Conservation (phyloP, 2,888 invertebrate genomes). For the Hirtodrosophila alboralis region DNA sequence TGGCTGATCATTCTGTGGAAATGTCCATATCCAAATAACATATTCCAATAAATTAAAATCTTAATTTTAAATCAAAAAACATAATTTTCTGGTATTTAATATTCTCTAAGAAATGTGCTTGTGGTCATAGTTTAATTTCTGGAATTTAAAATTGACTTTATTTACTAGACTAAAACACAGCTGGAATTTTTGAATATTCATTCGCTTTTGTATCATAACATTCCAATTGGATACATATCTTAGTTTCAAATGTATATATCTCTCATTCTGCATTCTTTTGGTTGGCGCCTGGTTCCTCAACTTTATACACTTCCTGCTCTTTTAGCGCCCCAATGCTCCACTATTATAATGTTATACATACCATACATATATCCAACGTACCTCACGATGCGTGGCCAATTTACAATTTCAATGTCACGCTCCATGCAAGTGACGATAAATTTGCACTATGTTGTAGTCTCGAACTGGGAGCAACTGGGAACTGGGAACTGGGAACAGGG, state of each 20-base stretch:
- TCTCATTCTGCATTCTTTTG: conserved; percentile 1
- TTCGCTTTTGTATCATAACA: no score
- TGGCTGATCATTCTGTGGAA: no score
- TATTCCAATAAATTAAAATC: no score
- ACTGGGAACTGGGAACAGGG: not conserved
- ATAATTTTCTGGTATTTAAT: no score
- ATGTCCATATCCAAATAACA: no score
- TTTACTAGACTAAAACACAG: no score
- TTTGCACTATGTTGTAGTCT: conserved; percentile 59
- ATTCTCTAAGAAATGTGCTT: no score
- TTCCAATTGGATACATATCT: no score
- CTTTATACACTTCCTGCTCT: conserved; percentile 17
- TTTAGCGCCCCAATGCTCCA: conserved; percentile 21
- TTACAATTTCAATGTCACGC: conserved; percentile 82
- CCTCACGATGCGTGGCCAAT: conserved; percentile 74
- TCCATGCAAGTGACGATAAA: conserved; percentile 79
- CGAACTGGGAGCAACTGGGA: conserved; percentile 7
- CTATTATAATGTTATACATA: conserved; percentile 26
- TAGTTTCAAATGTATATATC: not conserved
- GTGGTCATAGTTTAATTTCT: no score
- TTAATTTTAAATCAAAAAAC: no score
- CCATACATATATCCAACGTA: conserved; percentile 14
- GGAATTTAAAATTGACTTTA: no score
- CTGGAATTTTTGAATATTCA: no score
- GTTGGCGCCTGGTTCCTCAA: conserved; percentile 29